Evolutionary conservation across 2,113 vertebrate species (phyloP).

Genomic region (Sisor rabdophorus): DNA sequence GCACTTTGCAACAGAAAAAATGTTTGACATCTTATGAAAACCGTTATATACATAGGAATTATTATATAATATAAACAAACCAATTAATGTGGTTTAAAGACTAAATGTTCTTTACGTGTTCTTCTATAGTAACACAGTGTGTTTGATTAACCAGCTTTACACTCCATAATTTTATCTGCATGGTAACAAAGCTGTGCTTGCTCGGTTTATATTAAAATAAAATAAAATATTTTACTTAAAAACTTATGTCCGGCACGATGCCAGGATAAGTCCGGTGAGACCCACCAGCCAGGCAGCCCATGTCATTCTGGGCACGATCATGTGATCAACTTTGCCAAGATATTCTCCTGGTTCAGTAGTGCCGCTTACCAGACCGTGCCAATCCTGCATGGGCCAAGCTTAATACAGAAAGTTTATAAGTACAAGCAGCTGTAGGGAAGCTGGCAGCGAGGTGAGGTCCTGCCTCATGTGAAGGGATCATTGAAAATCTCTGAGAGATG

Average conservation of each 20-base stretch:
- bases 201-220: conserved; percentile 35
- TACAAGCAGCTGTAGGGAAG: conserved; percentile 39
- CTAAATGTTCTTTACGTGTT: background rate
- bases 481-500: conserved; percentile 29
- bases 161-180: conserved; percentile 17
- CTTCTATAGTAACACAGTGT: background rate
- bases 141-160: conserved; percentile 32
- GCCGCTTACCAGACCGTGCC: conserved; percentile 40
- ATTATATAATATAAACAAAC: background rate
- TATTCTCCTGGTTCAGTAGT: conserved; percentile 44
- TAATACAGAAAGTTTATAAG: conserved; percentile 42
- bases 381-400: conserved; percentile 44
- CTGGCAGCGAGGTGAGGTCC: conserved; percentile 33
- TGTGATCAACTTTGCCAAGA: conserved; percentile 42
- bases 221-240: conserved; percentile 48
- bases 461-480: conserved; percentile 36
- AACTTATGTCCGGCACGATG: conserved; percentile 49
- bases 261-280: conserved; percentile 44
- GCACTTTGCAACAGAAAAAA: too few relatives aligned
- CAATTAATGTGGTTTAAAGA: background rate
- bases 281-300: conserved; percentile 39
- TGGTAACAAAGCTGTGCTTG: conserved; percentile 34
- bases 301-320: conserved; percentile 45
- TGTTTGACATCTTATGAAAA: background rate
- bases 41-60: background rate